Base-by-base conservation (phyloP, 2,888 invertebrate genomes). In the Nymphalis urticae region DNA sequence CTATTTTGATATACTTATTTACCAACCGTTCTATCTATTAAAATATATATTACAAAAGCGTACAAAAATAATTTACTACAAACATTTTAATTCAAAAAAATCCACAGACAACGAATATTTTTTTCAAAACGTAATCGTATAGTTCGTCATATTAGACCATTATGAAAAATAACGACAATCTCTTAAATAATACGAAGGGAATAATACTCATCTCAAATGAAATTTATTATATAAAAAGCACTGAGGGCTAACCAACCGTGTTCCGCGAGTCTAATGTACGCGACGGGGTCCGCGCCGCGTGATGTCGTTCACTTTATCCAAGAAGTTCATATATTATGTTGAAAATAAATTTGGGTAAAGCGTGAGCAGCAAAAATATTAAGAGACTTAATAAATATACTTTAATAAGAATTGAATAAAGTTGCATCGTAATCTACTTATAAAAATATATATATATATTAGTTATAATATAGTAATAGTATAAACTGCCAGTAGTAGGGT, bases 221-320 rank as follows among this genome's bases (percentile, higher is more conserved):
- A 63, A 51, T 68, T 58, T 63, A 62, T 62, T 48, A 63, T 48
- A 56, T 54, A 60, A n/a, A 42, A 64, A 71, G 66, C 65, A 63
- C 66, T 72, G 70, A 61, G 59, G 72, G 59, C 61, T 71, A 74
- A 71, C 73, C 74, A 77, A 73, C 73, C 73, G 61, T 75, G 58
- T 58, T 56, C 36, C 48, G 54, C 54, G 50, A 68, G 65, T 73
- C 64, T 73, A 72, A 72, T 72, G 73, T 69, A 70, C 70, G 62
- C 73, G 63, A 64, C 72, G 72, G 72, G 54, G 65, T 47, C 62
- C 51, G 53, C 70, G 47, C 65, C 56, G 54, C 59, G 67, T 59
- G 63, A 63, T 21, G 53, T 32, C 69, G 64, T 68, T 69, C 62
- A 60, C 63, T 47, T 66, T 62, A 47, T 27, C 58, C 36, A n/a